phyloP scores from a whole-genome alignment of 2,888 invertebrate genomes.

The Melanotus villosus region DNA sequence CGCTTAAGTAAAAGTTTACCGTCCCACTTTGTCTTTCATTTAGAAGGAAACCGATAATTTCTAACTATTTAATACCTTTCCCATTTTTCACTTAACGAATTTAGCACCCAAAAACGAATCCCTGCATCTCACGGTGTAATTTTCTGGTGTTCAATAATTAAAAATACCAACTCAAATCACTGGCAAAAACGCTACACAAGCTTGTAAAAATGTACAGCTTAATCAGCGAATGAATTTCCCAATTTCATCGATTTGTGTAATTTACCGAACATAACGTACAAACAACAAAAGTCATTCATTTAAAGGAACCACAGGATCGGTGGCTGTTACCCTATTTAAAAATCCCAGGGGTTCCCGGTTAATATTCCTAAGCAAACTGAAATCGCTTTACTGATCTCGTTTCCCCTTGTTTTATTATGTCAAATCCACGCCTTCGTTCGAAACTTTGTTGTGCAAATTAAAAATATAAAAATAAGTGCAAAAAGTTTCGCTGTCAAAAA shows the following conservation, averaged over 20 bases:
- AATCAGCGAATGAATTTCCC: too few species aligned
- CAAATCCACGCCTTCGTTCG: neutral
- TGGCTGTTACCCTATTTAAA: neutral
- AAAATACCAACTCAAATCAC: too few species aligned
- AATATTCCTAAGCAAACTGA: neutral
- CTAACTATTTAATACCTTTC: too few species aligned
- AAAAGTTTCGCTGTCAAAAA: constrained; percentile 10
- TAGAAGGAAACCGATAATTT: too few species aligned
- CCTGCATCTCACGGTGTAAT: too few species aligned
- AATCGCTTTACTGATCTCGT: neutral
- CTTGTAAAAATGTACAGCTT: neutral
- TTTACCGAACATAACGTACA: neutral
- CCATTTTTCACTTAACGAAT: too few species aligned
- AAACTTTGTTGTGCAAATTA: constrained; percentile 9
- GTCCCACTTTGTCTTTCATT: too few species aligned
- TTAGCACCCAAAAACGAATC: too few species aligned
- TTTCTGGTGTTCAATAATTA: too few species aligned
- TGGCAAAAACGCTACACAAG: too few species aligned
- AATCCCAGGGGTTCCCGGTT: neutral
- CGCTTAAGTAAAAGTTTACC: too few species aligned
- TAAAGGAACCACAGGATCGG: neutral
- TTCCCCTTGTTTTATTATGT: neutral
- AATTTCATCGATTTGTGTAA: neutral
- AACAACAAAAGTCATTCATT: too few species aligned
- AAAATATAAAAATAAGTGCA: constrained; percentile 6